Evolutionary conservation across 1,140 invertebrate species (phyloP).

Genomic region (Meteorus sp.): DNA sequence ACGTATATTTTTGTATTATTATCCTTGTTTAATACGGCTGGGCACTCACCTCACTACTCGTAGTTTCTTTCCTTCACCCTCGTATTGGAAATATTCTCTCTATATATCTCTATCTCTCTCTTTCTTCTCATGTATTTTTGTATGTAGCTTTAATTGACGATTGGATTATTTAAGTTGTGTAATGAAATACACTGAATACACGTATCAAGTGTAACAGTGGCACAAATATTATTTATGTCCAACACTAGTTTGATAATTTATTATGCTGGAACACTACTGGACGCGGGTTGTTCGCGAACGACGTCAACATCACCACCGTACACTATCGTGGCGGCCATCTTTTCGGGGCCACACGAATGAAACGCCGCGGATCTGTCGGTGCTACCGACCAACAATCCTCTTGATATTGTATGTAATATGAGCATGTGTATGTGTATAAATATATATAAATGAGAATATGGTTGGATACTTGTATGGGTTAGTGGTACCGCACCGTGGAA

Average conservation of each 20-base stretch:
- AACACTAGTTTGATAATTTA: conserved; percentile 36
- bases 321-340: conserved; percentile 58
- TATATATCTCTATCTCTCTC: too few species aligned
- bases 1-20: too few species aligned
- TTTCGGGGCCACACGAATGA: conserved; percentile 36
- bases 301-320: conserved; percentile 58
- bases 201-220: neutral
- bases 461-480: neutral
- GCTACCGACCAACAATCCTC: conserved; percentile 16
- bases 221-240: conserved; percentile 8
- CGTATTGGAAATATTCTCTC: too few species aligned
- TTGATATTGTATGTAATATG: too few species aligned
- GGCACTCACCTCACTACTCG: conserved; percentile 23
- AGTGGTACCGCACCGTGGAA: neutral
- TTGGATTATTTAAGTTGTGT: too few species aligned
- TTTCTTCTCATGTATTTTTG: too few species aligned
- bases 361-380: conserved; percentile 20
- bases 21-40: too few species aligned
- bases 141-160: too few species aligned
- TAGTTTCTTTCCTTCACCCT: conserved; percentile 26
- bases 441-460: neutral
- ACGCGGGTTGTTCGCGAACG: conserved; percentile 45
- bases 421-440: neutral
- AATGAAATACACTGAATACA: neutral
- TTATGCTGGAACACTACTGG: conserved; percentile 45